phyloP scores from a whole-genome alignment of 2,888 invertebrate genomes.

The Tanytarsus gracilentus region DNA sequence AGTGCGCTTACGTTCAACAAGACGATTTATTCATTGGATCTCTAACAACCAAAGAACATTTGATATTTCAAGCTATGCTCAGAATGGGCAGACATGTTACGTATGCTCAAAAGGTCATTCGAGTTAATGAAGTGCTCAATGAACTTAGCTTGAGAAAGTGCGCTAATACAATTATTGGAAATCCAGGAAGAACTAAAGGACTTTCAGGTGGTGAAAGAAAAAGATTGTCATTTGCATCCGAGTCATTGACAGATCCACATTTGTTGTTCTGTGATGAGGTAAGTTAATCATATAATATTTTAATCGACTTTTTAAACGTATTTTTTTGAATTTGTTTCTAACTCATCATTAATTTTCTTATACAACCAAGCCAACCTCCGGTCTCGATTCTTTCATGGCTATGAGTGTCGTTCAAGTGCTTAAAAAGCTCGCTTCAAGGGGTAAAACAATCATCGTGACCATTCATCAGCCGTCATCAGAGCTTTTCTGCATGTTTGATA shows the following conservation, averaged over 20 bases:
- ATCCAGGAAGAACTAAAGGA: slow-evolving; percentile 78
- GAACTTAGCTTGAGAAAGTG: slow-evolving; percentile 78
- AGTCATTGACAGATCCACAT: slow-evolving; percentile 89
- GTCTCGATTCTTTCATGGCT: slow-evolving; percentile 95
- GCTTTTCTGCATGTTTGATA: slow-evolving; percentile 81
- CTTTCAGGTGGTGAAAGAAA: slow-evolving; percentile 96
- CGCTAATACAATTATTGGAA: slow-evolving; percentile 82
- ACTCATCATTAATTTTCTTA: not conserved
- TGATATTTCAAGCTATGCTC: slow-evolving; percentile 66
- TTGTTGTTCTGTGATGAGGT: slow-evolving; percentile 96
- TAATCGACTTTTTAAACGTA: not conserved
- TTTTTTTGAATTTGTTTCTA: not conserved
- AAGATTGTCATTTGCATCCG: slow-evolving; percentile 91
- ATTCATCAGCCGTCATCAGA: slow-evolving; percentile 95
- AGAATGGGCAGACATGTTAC: slow-evolving; percentile 74
- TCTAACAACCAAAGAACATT: slow-evolving; percentile 79
- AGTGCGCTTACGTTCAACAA: slow-evolving; percentile 89
- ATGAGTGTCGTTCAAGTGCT: slow-evolving; percentile 80
- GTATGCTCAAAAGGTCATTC: slow-evolving; percentile 59
- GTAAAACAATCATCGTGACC: slow-evolving; percentile 61
- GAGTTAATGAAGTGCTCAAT: slow-evolving; percentile 78
- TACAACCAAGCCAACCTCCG: slow-evolving; percentile 74
- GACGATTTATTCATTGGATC: slow-evolving; percentile 88
- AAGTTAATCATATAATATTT: slow-evolving; percentile 60
- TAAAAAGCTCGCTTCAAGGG: slow-evolving; percentile 64